Conservation (phyloP, 2,888 invertebrate species). For the Sphecodes monilicornis region DNA sequence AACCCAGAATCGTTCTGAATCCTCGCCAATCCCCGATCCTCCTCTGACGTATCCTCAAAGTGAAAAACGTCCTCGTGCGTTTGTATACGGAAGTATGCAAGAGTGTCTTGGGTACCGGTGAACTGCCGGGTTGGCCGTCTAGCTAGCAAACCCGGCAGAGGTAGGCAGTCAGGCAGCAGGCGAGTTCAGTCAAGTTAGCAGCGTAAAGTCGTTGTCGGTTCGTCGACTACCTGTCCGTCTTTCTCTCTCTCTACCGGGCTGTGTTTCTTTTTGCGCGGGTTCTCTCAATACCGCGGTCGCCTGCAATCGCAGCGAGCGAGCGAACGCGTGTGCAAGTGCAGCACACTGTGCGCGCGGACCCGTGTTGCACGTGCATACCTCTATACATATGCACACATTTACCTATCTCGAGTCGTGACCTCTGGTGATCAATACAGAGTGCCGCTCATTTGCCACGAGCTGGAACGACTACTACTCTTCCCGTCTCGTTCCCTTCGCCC, state of each 20-base stretch:
- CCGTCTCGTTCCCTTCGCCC: slow-evolving; percentile 29
- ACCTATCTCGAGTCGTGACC: slow-evolving; percentile 70
- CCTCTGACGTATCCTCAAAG: slow-evolving; percentile 51
- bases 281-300: slow-evolving; percentile 53
- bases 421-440: slow-evolving; percentile 72
- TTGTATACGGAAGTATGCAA: slow-evolving; percentile 61
- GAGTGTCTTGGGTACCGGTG: neutral
- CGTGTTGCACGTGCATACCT: neutral
- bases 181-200: slow-evolving; percentile 54
- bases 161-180: neutral
- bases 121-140: neutral
- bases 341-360: slow-evolving; percentile 5
- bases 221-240: slow-evolving; percentile 50
- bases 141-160: neutral
- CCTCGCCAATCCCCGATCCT: slow-evolving; percentile 1
- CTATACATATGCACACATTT: slow-evolving; percentile 57
- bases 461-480: slow-evolving; percentile 64
- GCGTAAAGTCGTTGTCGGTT: slow-evolving; percentile 59
- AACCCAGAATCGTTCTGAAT: neutral
- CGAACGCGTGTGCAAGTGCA: slow-evolving; percentile 17
- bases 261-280: slow-evolving; percentile 27
- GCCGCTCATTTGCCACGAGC: slow-evolving; percentile 72
- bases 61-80: slow-evolving; percentile 45
- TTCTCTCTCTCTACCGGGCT: slow-evolving; percentile 15
- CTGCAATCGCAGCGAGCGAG: slow-evolving; percentile 57